A percentile compares a stretch with the other conserved stretches of the same genome.
phyloP scores from a whole-genome alignment of 2,113 vertebrate species.

The Oncorhynchus kisutch region DNA sequence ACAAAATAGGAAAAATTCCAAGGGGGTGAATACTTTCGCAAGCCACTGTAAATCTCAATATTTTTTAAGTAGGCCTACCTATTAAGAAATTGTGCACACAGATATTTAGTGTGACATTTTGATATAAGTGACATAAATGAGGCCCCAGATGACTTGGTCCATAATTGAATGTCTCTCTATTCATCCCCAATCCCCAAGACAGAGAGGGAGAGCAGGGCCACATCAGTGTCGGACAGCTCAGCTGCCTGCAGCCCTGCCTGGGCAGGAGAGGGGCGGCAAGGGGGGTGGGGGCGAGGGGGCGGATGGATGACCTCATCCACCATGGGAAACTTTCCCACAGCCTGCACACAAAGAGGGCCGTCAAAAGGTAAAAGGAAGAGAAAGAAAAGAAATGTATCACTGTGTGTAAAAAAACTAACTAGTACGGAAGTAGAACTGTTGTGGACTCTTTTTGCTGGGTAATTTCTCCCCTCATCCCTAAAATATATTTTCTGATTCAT shows the following conservation, averaged over 20 bases:
- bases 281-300: slow-evolving; percentile 12
- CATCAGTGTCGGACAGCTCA: not conserved
- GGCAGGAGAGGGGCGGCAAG: slow-evolving; percentile 33
- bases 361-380: slow-evolving; percentile 75
- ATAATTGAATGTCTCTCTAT: slow-evolving; percentile 40
- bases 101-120: too few species aligned
- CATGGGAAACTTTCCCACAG: slow-evolving; percentile 80
- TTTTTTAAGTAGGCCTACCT: too few species aligned
- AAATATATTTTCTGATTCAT: not conserved
- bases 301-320: slow-evolving; percentile 76
- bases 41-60: too few species aligned
- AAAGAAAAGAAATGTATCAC: slow-evolving; percentile 75
- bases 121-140: too few species aligned
- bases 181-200: slow-evolving; percentile 39
- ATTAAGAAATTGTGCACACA: too few species aligned
- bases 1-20: too few species aligned
- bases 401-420: slow-evolving; percentile 49
- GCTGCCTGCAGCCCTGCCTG: slow-evolving; percentile 31
- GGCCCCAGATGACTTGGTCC: slow-evolving; percentile 42
- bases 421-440: slow-evolving; percentile 22
- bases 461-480: not conserved
- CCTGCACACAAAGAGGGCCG: slow-evolving; percentile 76
- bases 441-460: not conserved
- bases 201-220: not conserved
- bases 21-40: too few species aligned